A percentile compares a stretch with the other conserved stretches of the same genome.
Conservation (phyloP, 2,888 invertebrate species). For the Iselma pallidipennis region DNA sequence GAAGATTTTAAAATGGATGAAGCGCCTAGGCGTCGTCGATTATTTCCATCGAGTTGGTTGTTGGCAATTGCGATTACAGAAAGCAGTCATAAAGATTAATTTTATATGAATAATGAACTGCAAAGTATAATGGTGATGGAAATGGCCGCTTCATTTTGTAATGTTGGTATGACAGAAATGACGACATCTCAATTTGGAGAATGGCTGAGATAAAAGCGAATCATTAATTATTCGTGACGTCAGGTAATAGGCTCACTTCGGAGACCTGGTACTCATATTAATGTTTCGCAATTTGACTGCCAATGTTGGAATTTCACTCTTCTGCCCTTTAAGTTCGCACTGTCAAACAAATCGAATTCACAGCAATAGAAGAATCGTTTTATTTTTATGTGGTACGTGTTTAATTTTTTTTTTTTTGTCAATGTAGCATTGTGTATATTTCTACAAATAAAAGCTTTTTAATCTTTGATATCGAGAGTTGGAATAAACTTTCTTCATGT, state of each 20-base stretch:
- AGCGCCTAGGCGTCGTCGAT: background rate
- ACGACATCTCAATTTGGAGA: constrained; percentile 46
- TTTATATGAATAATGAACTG: constrained; percentile 44
- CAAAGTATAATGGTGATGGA: constrained; percentile 44
- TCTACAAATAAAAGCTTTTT: too few relatives aligned
- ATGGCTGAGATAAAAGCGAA: constrained; percentile 44
- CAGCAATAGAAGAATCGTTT: too few relatives aligned
- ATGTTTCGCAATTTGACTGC: constrained; percentile 20
- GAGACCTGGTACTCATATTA: constrained; percentile 17
- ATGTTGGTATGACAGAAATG: constrained; percentile 42
- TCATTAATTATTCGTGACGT: constrained; percentile 45
- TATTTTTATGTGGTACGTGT: too few relatives aligned
- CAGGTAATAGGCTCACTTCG: constrained; percentile 36
- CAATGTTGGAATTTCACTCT: background rate
- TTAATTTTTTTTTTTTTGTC: too few relatives aligned
- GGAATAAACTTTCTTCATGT: too few relatives aligned
- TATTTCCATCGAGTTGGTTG: background rate
- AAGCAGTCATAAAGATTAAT: constrained; percentile 40
- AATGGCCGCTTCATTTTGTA: constrained; percentile 44
- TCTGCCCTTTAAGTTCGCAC: background rate
- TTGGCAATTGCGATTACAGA: background rate
- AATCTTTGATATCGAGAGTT: too few relatives aligned
- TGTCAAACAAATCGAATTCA: too few relatives aligned
- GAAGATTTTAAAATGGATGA: background rate
- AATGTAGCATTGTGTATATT: too few relatives aligned